phyloP scores from a whole-genome alignment of 2,888 invertebrate genomes.

The Ophion ventricosus region DNA sequence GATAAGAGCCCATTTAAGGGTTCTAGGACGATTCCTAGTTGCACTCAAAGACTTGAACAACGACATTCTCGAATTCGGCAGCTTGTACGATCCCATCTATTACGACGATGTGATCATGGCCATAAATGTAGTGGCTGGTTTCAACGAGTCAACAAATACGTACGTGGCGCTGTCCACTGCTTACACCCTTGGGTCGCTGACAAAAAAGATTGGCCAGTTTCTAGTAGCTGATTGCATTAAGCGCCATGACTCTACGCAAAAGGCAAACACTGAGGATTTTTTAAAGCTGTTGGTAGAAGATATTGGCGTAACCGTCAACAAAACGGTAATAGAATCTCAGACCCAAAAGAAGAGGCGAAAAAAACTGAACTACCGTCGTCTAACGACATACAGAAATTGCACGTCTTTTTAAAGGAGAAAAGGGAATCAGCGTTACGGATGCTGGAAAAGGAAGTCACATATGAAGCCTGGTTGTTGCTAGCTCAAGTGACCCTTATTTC shows the following conservation, averaged over 20 bases:
- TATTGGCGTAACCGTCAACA: conserved; percentile 55
- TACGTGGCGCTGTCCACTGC: conserved; percentile 45
- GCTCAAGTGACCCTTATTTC: conserved; percentile 38
- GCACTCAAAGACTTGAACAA: conserved; percentile 22
- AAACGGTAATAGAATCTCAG: conserved; percentile 48
- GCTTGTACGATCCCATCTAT: conserved; percentile 43
- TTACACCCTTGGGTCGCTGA: conserved; percentile 20
- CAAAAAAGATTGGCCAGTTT: conserved; percentile 37
- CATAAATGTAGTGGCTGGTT: conserved; percentile 23
- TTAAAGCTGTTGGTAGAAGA: not conserved
- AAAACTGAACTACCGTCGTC: conserved; percentile 35
- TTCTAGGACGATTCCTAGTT: conserved; percentile 40
- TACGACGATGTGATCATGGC: conserved; percentile 46
- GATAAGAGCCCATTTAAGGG: conserved; percentile 43
- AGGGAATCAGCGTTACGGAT: not conserved
- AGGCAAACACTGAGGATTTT: not conserved
- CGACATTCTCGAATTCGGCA: conserved; percentile 44
- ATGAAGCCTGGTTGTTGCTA: conserved; percentile 33
- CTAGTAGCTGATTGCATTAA: conserved; percentile 30
- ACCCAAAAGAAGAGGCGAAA: conserved; percentile 25
- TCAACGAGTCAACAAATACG: conserved; percentile 13
- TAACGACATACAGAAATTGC: conserved; percentile 37
- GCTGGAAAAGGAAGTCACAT: conserved; percentile 28
- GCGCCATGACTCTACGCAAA: conserved; percentile 20
- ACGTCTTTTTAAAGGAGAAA: conserved; percentile 25